Conservation (phyloP, 2,888 invertebrate species). For the Ligdia adustata region DNA sequence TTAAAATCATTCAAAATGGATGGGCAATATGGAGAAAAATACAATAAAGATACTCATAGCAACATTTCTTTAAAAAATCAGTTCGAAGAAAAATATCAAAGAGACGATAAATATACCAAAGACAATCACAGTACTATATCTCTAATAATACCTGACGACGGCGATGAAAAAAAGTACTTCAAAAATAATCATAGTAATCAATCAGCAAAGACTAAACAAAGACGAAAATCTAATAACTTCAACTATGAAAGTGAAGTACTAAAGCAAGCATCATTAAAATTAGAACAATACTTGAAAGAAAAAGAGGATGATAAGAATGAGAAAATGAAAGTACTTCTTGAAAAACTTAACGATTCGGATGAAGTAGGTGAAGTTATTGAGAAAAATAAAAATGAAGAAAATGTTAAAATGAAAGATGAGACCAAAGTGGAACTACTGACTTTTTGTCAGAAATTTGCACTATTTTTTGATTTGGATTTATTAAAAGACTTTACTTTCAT, state of each 20-base stretch:
- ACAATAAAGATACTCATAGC: slow-evolving; percentile 69
- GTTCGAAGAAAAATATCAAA: slow-evolving; percentile 68
- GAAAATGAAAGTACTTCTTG: slow-evolving; percentile 63
- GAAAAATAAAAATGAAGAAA: background rate
- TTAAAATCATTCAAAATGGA: slow-evolving; percentile 73
- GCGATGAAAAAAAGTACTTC: slow-evolving; percentile 71
- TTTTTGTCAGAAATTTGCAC: slow-evolving; percentile 81
- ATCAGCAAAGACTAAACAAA: slow-evolving; percentile 59
- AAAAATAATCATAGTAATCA: slow-evolving; percentile 78
- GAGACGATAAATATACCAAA: slow-evolving; percentile 65
- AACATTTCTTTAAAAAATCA: slow-evolving; percentile 70
- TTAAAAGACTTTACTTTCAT: slow-evolving; percentile 87
- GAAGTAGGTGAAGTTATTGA: background rate
- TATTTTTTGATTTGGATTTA: slow-evolving; percentile 89
- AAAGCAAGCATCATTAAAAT: slow-evolving; percentile 80
- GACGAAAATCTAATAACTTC: slow-evolving; percentile 82
- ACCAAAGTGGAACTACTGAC: slow-evolving; percentile 60
- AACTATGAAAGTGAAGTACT: slow-evolving; percentile 85
- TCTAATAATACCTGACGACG: slow-evolving; percentile 67
- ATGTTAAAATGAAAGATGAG: slow-evolving; percentile 23
- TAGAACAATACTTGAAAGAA: slow-evolving; percentile 78
- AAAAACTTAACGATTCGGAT: slow-evolving; percentile 48
- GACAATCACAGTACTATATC: slow-evolving; percentile 66
- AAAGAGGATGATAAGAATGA: slow-evolving; percentile 57
- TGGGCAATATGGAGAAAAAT: slow-evolving; percentile 69